Evolutionary conservation across 2,888 invertebrate genomes (phyloP).

Genomic region (Drosophila mimetica): DNA sequence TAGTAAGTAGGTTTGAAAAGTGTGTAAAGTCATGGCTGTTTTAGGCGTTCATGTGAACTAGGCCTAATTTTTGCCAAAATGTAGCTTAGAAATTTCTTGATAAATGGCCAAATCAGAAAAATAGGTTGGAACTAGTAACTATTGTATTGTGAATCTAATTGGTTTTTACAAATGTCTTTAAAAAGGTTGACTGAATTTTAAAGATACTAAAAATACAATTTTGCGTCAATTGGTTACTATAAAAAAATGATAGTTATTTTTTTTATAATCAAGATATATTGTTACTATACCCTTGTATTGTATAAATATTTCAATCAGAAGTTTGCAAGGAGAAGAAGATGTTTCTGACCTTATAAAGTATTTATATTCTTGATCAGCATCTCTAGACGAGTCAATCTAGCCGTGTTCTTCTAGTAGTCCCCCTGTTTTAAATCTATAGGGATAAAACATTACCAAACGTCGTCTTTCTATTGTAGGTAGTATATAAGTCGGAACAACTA

Average conservation of each 20-base stretch:
- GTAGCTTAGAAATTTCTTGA: not conserved
- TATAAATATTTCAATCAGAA: no score
- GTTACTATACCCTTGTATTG: no score
- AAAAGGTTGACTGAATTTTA: not conserved
- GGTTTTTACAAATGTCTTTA: not conserved
- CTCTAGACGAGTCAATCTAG: no score
- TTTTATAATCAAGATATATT: no score
- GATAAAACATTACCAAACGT: no score
- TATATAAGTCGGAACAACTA: no score
- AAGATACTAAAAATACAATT: slow-evolving; percentile 1
- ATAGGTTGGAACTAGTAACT: not conserved
- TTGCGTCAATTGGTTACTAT: not conserved
- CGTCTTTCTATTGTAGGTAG: no score
- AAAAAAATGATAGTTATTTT: not conserved
- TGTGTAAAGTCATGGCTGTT: slow-evolving; percentile 1
- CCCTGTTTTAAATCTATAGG: no score
- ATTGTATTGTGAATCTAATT: not conserved
- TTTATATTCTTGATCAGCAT: no score
- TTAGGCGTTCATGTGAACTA: not conserved
- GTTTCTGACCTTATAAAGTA: no score
- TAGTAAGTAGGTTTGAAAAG: slow-evolving; percentile 4
- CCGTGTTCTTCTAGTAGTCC: no score
- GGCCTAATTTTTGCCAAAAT: not conserved
- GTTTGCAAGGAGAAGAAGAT: no score
- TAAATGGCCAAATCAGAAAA: not conserved